A percentile compares a stretch with the other conserved stretches of the same genome.
These are phyloP conservation scores for Smithornis capensis DNA, from an alignment of 2,113 vertebrate species.

Conservation along the genomic window DNA sequence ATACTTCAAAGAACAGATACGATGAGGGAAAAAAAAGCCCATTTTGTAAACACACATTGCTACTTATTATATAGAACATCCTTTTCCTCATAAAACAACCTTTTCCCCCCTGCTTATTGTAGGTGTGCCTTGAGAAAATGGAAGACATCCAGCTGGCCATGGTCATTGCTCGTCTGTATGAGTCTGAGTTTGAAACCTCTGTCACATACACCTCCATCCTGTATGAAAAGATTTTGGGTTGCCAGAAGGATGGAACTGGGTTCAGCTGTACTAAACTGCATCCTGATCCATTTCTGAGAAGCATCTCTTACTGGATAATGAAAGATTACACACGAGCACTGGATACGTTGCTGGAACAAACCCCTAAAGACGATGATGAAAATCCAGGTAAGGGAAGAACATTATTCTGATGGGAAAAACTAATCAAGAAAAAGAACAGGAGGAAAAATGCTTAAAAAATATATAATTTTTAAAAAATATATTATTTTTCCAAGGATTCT, in stretches of 20 bases:
- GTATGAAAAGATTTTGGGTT: constrained; percentile 91
- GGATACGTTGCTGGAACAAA: constrained; percentile 93
- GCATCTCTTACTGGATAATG: constrained; percentile 96
- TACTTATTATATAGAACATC: neutral
- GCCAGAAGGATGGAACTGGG: constrained; percentile 83
- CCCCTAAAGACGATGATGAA: constrained; percentile 91
- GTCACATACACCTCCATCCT: constrained; percentile 92
- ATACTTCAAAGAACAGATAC: neutral
- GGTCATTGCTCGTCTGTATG: constrained; percentile 93
- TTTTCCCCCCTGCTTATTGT: neutral
- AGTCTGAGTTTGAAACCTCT: constrained; percentile 94
- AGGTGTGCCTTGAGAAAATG: constrained; percentile 99
- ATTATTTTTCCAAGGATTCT: neutral
- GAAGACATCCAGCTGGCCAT: constrained; percentile 97
- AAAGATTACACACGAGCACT: constrained; percentile 93
- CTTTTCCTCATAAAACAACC: neutral
- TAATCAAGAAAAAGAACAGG: neutral
- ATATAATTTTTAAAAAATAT: neutral
- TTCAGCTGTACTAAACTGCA: constrained; percentile 87
- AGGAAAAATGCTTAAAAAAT: neutral
- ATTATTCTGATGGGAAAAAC: neutral
- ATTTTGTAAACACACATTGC: neutral
- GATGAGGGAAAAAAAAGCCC: neutral
- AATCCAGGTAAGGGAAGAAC: constrained; percentile 80
- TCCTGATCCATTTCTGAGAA: constrained; percentile 94